A percentile compares a stretch with the other conserved stretches of the same genome.
These are phyloP conservation scores for Metopolophium dirhodum DNA, from an alignment of 1,140 invertebrate genomes.

Conservation along the genomic window DNA sequence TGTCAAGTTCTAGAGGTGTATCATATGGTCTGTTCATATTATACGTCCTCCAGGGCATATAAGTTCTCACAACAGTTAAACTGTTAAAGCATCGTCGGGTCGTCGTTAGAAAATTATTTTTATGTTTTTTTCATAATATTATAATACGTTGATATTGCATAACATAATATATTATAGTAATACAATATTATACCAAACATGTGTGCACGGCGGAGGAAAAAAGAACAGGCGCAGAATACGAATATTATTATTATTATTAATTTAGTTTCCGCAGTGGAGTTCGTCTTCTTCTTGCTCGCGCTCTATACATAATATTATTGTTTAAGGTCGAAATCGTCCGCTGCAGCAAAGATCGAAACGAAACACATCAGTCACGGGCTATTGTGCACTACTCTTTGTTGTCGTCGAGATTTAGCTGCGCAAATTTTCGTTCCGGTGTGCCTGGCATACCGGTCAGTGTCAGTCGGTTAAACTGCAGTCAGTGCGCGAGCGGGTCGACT, in stretches of 20 bases:
- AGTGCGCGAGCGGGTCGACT: background rate
- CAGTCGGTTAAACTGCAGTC: conserved; percentile 36
- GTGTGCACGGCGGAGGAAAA: background rate
- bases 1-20: background rate
- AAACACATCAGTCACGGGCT: conserved; percentile 43
- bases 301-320: background rate
- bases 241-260: background rate
- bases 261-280: background rate
- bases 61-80: background rate
- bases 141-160: background rate
- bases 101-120: background rate
- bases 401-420: conserved; percentile 38
- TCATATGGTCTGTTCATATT: background rate
- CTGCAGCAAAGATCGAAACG: conserved; percentile 38
- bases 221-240: background rate
- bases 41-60: background rate
- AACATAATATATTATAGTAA: background rate
- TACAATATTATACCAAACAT: background rate
- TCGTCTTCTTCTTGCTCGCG: background rate
- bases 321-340: conserved; percentile 8
- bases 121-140: background rate
- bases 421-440: conserved; percentile 31
- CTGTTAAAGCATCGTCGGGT: background rate
- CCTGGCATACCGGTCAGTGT: conserved; percentile 30
- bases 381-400: conserved; percentile 45